phyloP scores from a whole-genome alignment of 1,140 invertebrate genomes.

The Euborellia annulipes region DNA sequence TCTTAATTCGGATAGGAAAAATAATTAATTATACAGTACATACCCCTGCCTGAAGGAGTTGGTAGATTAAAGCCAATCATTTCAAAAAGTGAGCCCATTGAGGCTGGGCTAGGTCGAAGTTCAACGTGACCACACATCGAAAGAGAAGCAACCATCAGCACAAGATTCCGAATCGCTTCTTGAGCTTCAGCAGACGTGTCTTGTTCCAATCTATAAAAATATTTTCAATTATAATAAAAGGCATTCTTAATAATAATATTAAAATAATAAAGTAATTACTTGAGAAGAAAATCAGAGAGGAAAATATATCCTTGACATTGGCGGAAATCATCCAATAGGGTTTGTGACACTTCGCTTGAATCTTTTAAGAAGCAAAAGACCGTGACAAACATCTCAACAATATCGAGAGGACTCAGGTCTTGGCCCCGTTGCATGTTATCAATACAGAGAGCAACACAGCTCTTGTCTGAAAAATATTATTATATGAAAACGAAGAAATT shows the following conservation, averaged over 20 bases:
- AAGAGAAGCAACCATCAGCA: conserved; percentile 81
- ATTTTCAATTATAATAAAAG: conserved; percentile 13
- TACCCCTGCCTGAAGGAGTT: conserved; percentile 74
- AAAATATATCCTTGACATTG: conserved; percentile 89
- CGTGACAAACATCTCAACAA: conserved; percentile 96
- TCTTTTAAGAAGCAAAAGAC: conserved; percentile 97
- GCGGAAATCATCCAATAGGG: conserved; percentile 88
- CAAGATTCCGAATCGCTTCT: conserved; percentile 82
- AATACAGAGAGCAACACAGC: conserved; percentile 85
- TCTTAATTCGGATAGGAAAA: too few relatives aligned
- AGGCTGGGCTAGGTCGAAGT: conserved; percentile 66
- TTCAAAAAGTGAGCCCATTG: conserved; percentile 77
- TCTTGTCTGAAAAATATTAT: conserved; percentile 62
- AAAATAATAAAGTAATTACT: conserved; percentile 39
- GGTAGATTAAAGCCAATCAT: conserved; percentile 84
- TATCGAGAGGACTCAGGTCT: conserved; percentile 83
- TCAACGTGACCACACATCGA: conserved; percentile 87
- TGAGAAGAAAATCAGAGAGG: conserved; percentile 84
- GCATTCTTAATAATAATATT: conserved; percentile 14
- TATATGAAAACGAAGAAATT: too few relatives aligned
- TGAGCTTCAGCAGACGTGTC: conserved; percentile 60
- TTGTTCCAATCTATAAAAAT: conserved; percentile 48
- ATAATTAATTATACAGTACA: too few relatives aligned
- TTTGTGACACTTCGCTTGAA: conserved; percentile 91
- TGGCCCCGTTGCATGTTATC: conserved; percentile 92